Conservation (phyloP, 2,888 invertebrate species). For the Piscicola geometra region DNA sequence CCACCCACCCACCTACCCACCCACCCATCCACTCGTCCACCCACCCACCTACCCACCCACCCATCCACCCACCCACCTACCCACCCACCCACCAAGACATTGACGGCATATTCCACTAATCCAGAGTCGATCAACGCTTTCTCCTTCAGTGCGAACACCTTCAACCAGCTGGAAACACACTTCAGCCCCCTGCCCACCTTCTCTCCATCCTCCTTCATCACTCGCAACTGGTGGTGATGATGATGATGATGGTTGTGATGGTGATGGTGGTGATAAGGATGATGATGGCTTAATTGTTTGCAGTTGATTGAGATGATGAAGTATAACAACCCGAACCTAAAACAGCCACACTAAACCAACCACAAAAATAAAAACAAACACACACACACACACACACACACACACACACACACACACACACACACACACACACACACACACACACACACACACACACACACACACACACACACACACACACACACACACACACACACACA, state of each 20-base stretch:
- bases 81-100: slow-evolving; percentile 55
- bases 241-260: neutral
- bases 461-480: too few relatives aligned
- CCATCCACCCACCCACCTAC: too few relatives aligned
- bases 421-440: neutral
- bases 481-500: neutral
- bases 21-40: slow-evolving; percentile 52
- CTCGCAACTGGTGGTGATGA: slow-evolving; percentile 62
- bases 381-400: neutral
- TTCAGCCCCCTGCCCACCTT: slow-evolving; percentile 65
- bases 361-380: too few relatives aligned
- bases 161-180: slow-evolving; percentile 87
- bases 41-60: too few relatives aligned
- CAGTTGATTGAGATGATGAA: too few relatives aligned
- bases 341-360: too few relatives aligned
- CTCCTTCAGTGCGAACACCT: slow-evolving; percentile 74
- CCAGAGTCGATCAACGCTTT: slow-evolving; percentile 63
- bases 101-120: slow-evolving; percentile 54
- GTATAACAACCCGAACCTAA: too few relatives aligned
- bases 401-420: slow-evolving; percentile 53
- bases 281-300: too few relatives aligned
- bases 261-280: neutral
- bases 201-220: slow-evolving; percentile 58
- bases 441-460: too few relatives aligned
- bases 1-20: slow-evolving; percentile 54